phyloP scores from a whole-genome alignment of 2,113 vertebrate genomes.

The human region DNA sequence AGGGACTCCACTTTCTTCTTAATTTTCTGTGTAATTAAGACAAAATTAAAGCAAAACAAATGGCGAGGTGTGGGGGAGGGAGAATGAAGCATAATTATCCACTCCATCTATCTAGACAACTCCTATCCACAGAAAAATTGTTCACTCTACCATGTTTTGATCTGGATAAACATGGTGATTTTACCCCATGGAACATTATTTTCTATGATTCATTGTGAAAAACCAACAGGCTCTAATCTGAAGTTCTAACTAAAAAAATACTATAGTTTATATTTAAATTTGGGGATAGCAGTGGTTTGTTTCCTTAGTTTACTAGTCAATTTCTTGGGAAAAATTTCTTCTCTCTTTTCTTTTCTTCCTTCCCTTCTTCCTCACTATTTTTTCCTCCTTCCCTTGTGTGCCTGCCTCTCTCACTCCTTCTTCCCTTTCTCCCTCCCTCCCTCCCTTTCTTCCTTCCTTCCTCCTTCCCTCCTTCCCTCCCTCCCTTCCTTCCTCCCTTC shows the following conservation, averaged over 20 bases:
- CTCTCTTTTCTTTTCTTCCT: not conserved
- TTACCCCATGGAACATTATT: not conserved
- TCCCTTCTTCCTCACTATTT: not conserved
- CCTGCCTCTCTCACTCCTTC: not conserved
- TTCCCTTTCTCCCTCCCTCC: not conserved
- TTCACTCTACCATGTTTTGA: not conserved
- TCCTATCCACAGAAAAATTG: not conserved
- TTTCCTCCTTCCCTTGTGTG: accelerated
- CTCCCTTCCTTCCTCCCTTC: accelerated
- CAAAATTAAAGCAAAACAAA: slow-evolving; percentile 50
- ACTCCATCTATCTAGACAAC: not conserved
- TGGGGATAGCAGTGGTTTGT: not conserved
- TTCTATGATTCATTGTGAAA: not conserved
- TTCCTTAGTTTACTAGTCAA: not conserved
- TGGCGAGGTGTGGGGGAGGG: not conserved
- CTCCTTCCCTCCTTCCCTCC: accelerated
- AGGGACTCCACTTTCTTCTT: slow-evolving; percentile 18
- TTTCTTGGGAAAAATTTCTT: not conserved
- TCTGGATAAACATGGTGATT: not conserved
- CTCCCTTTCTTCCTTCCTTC: accelerated
- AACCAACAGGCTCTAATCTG: not conserved
- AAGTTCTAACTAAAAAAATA: slow-evolving; percentile 3
- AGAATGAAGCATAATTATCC: not conserved
- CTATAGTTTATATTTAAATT: not conserved
- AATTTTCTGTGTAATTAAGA: slow-evolving; percentile 53